These are phyloP conservation scores for Drosophila melanosoma DNA, from an alignment of 2,888 invertebrate genomes.

Conservation along the genomic window DNA sequence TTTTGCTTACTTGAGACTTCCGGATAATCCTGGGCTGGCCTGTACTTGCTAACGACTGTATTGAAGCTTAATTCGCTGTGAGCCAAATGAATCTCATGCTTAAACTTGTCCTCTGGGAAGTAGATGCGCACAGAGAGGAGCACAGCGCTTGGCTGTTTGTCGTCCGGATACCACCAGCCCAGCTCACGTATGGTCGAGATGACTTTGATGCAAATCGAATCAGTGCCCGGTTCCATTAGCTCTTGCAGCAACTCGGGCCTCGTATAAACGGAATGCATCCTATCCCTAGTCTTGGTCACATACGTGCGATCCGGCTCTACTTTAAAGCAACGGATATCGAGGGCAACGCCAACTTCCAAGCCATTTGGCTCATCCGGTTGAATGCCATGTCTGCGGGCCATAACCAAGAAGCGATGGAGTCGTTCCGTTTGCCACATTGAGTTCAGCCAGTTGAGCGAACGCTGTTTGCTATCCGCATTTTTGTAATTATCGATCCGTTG, in stretches of 20 bases:
- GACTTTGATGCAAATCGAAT: slow-evolving; percentile 43
- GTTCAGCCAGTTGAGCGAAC: slow-evolving; percentile 43
- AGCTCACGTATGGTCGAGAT: slow-evolving; percentile 46
- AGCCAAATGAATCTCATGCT: neutral
- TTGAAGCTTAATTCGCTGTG: slow-evolving; percentile 5
- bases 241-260: slow-evolving; percentile 33
- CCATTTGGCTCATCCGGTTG: neutral
- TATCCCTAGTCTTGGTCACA: slow-evolving; percentile 36
- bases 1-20: neutral
- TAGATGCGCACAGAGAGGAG: slow-evolving; percentile 52
- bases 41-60: slow-evolving; percentile 31
- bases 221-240: neutral
- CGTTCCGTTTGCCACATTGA: slow-evolving; percentile 51
- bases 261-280: slow-evolving; percentile 46
- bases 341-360: neutral
- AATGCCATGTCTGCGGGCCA: slow-evolving; percentile 11
- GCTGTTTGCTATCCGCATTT: neutral
- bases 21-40: neutral
- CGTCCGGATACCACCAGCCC: slow-evolving; percentile 68
- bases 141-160: slow-evolving; percentile 47
- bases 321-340: slow-evolving; percentile 29
- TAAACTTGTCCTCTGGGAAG: neutral
- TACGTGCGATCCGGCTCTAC: neutral
- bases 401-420: slow-evolving; percentile 16
- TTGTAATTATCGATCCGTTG: neutral